Conservation (phyloP, 2,113 vertebrate species). For the Coptodon rendalli region DNA sequence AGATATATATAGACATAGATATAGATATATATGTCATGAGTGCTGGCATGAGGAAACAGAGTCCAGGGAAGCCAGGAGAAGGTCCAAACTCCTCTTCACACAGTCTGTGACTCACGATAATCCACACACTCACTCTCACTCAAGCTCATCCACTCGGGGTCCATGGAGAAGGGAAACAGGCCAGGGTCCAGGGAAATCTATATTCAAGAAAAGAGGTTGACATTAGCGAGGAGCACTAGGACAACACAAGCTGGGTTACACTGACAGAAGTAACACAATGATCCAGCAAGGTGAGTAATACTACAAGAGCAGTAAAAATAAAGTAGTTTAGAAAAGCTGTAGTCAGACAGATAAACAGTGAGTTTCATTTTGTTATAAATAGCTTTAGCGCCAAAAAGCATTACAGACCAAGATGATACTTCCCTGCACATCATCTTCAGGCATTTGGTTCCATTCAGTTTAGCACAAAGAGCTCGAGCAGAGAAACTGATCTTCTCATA, state of each 20-base stretch:
- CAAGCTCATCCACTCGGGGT: too few relatives aligned
- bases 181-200: too few relatives aligned
- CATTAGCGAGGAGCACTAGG: too few relatives aligned
- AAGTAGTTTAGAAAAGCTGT: not conserved
- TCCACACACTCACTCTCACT: not conserved
- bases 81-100: not conserved
- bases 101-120: not conserved
- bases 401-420: not conserved
- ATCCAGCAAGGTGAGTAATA: too few relatives aligned
- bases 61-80: not conserved
- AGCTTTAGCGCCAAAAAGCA: not conserved
- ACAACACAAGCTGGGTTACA: too few relatives aligned
- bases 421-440: not conserved
- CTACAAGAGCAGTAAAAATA: not conserved
- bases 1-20: too few relatives aligned
- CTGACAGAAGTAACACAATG: too few relatives aligned
- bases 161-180: too few relatives aligned
- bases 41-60: not conserved
- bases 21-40: not conserved
- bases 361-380: not conserved
- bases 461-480: not conserved
- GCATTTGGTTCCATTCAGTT: not conserved
- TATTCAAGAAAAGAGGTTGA: too few relatives aligned
- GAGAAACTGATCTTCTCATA: not conserved
- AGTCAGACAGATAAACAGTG: not conserved